These are phyloP conservation scores for Endomychus coccineus DNA, from an alignment of 2,888 invertebrate species.

Conservation along the genomic window DNA sequence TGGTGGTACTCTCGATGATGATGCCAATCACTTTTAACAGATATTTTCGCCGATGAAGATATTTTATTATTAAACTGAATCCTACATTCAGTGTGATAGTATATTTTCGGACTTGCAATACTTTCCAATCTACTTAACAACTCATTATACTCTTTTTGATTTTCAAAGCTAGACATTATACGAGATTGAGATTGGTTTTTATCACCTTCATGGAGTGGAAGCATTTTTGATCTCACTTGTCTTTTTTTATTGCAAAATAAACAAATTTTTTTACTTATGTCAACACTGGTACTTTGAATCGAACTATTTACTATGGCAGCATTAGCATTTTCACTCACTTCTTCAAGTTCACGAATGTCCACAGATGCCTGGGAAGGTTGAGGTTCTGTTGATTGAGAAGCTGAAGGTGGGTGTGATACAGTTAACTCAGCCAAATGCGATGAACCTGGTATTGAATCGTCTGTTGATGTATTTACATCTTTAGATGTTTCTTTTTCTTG, in stretches of 20 bases:
- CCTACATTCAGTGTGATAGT: constrained; percentile 12
- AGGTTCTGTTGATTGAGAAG: background rate
- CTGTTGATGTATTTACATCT: no score
- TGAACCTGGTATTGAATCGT: no score
- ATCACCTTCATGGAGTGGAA: background rate
- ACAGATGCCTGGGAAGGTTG: no score
- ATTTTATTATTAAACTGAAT: constrained; percentile 7
- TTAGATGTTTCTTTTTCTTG: background rate
- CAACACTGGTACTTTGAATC: no score
- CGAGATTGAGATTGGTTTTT: no score
- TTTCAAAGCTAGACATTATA: no score
- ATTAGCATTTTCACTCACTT: background rate
- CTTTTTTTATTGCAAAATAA: no score
- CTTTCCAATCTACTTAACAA: background rate
- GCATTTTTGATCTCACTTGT: background rate
- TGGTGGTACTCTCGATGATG: constrained; percentile 6
- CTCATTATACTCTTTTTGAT: no score
- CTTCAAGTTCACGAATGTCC: no score
- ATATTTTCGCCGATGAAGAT: constrained; percentile 3
- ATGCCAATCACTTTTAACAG: constrained; percentile 13
- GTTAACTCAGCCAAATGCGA: no score
- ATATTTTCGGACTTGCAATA: constrained; percentile 10
- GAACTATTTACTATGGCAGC: background rate
- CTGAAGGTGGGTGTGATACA: no score
- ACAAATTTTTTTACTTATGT: no score